phyloP scores from a whole-genome alignment of 2,888 invertebrate genomes.

The Ophioninae sp. region DNA sequence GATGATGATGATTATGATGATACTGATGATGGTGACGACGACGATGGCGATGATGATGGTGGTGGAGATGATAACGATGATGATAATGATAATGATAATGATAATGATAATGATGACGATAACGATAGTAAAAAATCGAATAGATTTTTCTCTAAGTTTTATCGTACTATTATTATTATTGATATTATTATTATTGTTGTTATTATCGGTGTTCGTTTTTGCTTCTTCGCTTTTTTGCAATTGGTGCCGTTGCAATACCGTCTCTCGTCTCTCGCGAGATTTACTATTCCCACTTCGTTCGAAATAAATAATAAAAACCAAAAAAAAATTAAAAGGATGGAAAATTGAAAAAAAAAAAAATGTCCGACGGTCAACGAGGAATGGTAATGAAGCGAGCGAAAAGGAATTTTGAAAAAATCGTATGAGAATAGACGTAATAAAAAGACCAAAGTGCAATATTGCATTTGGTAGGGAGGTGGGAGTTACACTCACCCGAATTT shows the following conservation, averaged over 20 bases:
- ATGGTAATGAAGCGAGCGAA: background rate
- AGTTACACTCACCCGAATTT: conserved; percentile 27
- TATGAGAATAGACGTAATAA: conserved; percentile 23
- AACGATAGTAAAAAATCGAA: background rate
- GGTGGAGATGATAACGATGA: no score
- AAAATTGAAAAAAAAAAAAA: conserved; percentile 41
- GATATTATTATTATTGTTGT: conserved; percentile 6
- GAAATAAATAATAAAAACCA: conserved; percentile 38
- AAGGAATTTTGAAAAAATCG: conserved; percentile 1
- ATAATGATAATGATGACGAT: conserved; percentile 8
- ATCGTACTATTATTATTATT: background rate
- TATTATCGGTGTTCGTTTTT: background rate
- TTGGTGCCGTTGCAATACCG: conserved; percentile 49
- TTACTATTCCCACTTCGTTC: conserved; percentile 19
- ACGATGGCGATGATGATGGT: no score
- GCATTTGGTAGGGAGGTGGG: conserved; percentile 60
- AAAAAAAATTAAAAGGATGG: conserved; percentile 25
- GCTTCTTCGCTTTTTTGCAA: conserved; percentile 4
- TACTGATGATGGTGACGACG: no score
- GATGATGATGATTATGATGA: no score
- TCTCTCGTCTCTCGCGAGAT: conserved; percentile 19
- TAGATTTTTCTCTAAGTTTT: conserved; percentile 18
- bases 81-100: no score
- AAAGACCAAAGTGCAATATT: conserved; percentile 77
- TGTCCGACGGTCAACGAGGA: background rate